Conservation (phyloP, 2,113 vertebrate species). For the Enhydra lutris region DNA sequence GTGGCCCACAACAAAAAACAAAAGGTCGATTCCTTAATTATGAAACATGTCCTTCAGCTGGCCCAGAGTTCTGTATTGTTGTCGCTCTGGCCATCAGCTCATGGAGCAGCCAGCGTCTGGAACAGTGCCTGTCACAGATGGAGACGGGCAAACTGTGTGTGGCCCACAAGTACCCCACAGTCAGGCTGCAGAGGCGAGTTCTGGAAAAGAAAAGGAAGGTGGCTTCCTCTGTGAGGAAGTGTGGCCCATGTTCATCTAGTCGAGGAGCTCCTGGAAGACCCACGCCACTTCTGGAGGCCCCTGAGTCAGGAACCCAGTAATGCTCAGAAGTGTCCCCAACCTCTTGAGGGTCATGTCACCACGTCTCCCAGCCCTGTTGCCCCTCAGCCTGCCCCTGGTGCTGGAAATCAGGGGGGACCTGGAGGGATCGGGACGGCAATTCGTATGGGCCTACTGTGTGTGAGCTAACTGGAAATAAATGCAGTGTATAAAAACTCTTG, state of each 20-base stretch:
- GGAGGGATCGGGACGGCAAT: no score
- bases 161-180: not conserved
- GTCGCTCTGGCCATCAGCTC: fast-evolving
- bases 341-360: not conserved
- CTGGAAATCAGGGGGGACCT: not conserved
- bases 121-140: not conserved
- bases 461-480: not conserved
- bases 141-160: fast-evolving
- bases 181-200: not conserved
- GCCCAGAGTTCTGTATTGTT: not conserved
- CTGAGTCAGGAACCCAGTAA: not conserved
- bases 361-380: no score
- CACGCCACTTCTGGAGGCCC: not conserved
- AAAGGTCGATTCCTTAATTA: not conserved
- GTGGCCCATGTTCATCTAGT: fast-evolving
- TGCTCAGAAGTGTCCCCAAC: not conserved
- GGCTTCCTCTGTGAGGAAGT: fast-evolving
- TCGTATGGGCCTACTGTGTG: not conserved
- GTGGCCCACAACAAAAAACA: not conserved
- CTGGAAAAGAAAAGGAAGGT: not conserved
- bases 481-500: not conserved
- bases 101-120: not conserved
- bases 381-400: not conserved
- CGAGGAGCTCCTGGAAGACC: not conserved
- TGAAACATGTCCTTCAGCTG: not conserved